These are phyloP conservation scores for Argya squamiceps DNA, from an alignment of 2,797 vertebrate genomes.

Conservation along the genomic window DNA sequence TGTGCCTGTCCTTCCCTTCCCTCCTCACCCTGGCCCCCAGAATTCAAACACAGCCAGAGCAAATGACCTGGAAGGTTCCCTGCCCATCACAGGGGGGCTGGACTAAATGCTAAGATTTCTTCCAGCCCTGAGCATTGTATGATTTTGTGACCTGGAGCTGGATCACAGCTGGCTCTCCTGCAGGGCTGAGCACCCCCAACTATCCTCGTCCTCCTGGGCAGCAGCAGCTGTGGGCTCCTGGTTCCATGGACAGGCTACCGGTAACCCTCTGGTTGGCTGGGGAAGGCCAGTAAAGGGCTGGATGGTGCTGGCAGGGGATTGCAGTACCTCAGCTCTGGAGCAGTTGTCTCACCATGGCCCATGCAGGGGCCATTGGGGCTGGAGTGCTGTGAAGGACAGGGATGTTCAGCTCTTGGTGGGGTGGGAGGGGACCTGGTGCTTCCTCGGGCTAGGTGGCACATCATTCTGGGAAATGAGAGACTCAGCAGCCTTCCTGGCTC, in stretches of 20 bases:
- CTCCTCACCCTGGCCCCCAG: accelerated
- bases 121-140: background rate
- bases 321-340: background rate
- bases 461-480: background rate
- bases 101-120: background rate
- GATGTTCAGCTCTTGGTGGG: background rate
- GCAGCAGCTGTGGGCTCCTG: background rate
- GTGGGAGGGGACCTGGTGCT: background rate
- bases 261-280: background rate
- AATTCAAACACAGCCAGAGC: background rate
- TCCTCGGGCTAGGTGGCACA: background rate
- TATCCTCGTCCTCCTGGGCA: background rate
- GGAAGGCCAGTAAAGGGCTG: background rate
- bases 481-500: background rate
- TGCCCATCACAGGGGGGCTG: background rate
- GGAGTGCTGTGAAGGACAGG: background rate
- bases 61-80: background rate
- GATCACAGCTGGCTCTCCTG: accelerated
- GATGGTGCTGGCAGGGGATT: background rate
- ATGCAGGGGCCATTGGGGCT: accelerated
- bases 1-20: background rate
- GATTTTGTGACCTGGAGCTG: background rate
- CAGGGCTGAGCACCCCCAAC: background rate
- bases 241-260: background rate
- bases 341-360: accelerated